Percentiles rank a stretch among this genome's conserved stretches.
Evolutionary conservation across 2,113 vertebrate genomes (phyloP).

Genomic region (Zapus hudsonius): DNA sequence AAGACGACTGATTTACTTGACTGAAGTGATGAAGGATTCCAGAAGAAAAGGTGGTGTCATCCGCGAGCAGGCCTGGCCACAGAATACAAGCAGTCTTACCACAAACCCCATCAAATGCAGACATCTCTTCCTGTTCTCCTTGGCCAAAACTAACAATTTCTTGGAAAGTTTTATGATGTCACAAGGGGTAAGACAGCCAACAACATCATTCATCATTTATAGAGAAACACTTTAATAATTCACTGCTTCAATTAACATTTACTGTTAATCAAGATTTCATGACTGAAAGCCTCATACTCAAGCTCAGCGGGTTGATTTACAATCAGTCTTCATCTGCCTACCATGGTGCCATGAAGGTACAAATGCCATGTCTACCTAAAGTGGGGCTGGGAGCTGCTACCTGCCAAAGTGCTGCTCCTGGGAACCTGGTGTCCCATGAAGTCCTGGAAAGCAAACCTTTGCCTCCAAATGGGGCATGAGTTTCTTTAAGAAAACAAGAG

Average conservation of each 20-base stretch:
- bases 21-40: background rate
- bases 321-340: slow-evolving; percentile 66
- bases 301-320: slow-evolving; percentile 58
- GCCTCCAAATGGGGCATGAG: background rate
- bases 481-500: slow-evolving; percentile 39
- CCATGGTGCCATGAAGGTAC: slow-evolving; percentile 36
- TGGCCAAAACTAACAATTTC: slow-evolving; percentile 47
- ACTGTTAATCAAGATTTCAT: slow-evolving; percentile 76
- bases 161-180: slow-evolving; percentile 70
- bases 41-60: background rate
- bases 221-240: slow-evolving; percentile 80
- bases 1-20: slow-evolving; percentile 27
- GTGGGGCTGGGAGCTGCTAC: background rate
- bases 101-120: background rate
- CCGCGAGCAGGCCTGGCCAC: background rate
- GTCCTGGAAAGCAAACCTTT: slow-evolving; percentile 39
- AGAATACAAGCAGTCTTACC: background rate
- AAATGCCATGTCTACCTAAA: slow-evolving; percentile 65
- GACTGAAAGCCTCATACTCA: slow-evolving; percentile 66
- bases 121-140: slow-evolving; percentile 23
- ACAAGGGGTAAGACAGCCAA: slow-evolving; percentile 59
- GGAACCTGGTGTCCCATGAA: background rate
- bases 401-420: slow-evolving; percentile 36
- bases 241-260: slow-evolving; percentile 83
- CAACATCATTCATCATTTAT: slow-evolving; percentile 78